These are phyloP conservation scores for Romanomermis culicivorax DNA, from an alignment of 2,888 invertebrate species.

Conservation along the genomic window DNA sequence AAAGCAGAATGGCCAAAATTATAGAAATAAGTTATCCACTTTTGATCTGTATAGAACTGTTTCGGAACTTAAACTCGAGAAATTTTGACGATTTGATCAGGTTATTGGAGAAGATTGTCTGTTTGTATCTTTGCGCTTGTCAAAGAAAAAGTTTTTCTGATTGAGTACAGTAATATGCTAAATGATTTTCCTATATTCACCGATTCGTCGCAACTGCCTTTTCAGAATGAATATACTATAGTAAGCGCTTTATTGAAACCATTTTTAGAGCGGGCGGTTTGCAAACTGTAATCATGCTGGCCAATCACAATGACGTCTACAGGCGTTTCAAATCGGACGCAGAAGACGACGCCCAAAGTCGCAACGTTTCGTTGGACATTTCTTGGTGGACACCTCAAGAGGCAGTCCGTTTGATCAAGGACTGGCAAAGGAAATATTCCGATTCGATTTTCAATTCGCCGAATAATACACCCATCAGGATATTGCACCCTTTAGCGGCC, in stretches of 20 bases:
- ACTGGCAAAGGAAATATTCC: conserved; percentile 57
- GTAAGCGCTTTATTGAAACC: no score
- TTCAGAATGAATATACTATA: no score
- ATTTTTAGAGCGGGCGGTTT: conserved; percentile 54
- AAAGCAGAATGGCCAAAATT: no score
- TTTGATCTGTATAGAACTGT: no score
- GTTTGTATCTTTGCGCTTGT: no score
- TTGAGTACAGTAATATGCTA: neutral
- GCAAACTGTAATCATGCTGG: conserved; percentile 68
- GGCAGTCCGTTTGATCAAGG: conserved; percentile 64
- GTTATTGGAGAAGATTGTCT: no score
- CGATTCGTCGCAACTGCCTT: no score
- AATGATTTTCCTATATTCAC: neutral
- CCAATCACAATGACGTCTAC: conserved; percentile 21
- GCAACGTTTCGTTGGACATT: conserved; percentile 36
- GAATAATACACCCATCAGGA: conserved; percentile 21
- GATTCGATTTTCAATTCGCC: conserved; percentile 1
- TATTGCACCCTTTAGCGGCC: conserved; percentile 47
- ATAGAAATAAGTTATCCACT: no score
- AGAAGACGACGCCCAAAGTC: conserved; percentile 39
- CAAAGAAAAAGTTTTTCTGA: no score
- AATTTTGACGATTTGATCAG: no score
- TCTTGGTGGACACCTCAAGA: conserved; percentile 64
- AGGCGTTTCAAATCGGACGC: neutral
- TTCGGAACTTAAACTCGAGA: no score